Evolutionary conservation across 2,113 vertebrate genomes (phyloP).

Genomic region (Onychorhynchus coronatus): DNA sequence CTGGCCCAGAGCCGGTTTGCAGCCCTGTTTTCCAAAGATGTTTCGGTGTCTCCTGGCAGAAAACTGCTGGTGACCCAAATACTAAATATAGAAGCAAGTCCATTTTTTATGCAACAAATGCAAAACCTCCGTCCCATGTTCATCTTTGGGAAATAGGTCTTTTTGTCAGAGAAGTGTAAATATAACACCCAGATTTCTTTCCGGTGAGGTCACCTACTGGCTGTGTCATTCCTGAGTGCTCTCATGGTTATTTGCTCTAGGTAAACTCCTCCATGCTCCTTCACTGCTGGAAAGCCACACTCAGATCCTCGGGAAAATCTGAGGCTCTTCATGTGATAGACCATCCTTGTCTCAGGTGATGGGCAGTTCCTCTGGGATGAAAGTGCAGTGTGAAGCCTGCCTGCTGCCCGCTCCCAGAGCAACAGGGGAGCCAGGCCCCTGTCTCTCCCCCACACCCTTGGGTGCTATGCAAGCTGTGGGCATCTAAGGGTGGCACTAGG

Average conservation of each 20-base stretch:
- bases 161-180: neutral
- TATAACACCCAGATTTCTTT: neutral
- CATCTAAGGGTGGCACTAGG: neutral
- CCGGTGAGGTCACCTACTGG: neutral
- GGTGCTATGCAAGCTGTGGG: fast-evolving
- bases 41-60: slow-evolving; percentile 8
- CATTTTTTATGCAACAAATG: neutral
- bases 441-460: fast-evolving
- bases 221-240: neutral
- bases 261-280: neutral
- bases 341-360: neutral
- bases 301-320: neutral
- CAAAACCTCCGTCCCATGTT: fast-evolving
- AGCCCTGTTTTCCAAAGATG: neutral
- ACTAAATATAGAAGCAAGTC: slow-evolving; percentile 18
- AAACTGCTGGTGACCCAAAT: slow-evolving; percentile 14
- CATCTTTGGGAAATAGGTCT: neutral
- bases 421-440: neutral
- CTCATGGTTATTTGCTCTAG: neutral
- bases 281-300: neutral
- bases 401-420: neutral
- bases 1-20: neutral
- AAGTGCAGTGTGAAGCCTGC: fast-evolving
- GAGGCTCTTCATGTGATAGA: neutral
- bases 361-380: neutral